These are phyloP conservation scores for Phymastichus coffea DNA, from an alignment of 1,140 invertebrate genomes.

Conservation along the genomic window DNA sequence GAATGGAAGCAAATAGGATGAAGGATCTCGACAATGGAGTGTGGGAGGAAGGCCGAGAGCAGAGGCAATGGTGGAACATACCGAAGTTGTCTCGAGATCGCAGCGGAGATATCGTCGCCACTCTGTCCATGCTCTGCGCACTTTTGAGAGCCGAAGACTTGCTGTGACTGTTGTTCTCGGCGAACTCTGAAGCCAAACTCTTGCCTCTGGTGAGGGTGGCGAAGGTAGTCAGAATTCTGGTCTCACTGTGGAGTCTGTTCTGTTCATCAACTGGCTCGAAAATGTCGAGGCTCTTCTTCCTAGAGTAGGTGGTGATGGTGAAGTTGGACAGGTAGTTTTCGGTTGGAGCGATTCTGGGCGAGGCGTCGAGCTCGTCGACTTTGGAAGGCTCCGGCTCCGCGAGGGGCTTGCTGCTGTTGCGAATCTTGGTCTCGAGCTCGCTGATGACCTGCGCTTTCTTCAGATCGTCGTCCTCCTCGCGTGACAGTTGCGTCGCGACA, in stretches of 20 bases:
- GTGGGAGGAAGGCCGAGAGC: too few species aligned
- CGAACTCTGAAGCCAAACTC: conserved; percentile 6
- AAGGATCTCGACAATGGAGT: too few species aligned
- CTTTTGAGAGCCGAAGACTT: conserved; percentile 4
- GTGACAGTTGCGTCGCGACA: background rate
- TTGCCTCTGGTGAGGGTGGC: conserved; percentile 34
- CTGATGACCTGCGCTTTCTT: conserved; percentile 34
- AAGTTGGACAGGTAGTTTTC: conserved; percentile 53
- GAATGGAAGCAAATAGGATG: too few species aligned
- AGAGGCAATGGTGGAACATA: too few species aligned
- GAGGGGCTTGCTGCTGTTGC: conserved; percentile 29
- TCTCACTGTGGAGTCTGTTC: background rate
- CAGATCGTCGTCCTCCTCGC: conserved; percentile 15
- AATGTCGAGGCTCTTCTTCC: conserved; percentile 46
- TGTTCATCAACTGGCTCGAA: conserved; percentile 39
- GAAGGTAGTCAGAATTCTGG: conserved; percentile 32
- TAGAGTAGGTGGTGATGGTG: conserved; percentile 51
- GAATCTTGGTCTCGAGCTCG: conserved; percentile 44
- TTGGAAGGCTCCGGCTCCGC: background rate
- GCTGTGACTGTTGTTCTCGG: conserved; percentile 1
- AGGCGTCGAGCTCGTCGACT: conserved; percentile 14
- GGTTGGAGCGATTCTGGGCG: conserved; percentile 42
- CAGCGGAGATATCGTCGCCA: background rate
- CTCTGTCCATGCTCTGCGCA: conserved; percentile 27
- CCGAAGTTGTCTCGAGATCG: too few species aligned